Evolutionary conservation across 2,888 invertebrate species (phyloP).

Genomic region (Branchellion lobata): DNA sequence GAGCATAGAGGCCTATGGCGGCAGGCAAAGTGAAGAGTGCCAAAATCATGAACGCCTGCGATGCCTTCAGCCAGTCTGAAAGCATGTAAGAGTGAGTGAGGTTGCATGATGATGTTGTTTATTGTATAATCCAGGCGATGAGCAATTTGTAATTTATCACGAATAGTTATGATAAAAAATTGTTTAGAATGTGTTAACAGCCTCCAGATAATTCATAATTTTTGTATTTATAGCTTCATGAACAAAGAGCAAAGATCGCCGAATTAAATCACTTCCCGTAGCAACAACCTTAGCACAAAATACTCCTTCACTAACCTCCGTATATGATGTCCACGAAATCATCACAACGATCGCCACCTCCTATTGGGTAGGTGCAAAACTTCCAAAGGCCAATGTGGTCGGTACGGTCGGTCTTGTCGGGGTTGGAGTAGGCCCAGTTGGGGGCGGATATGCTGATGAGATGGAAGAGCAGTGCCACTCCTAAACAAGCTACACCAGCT

Average conservation of each 20-base stretch:
- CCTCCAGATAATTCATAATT: neutral
- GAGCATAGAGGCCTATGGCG: slow-evolving; percentile 47
- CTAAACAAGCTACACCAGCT: slow-evolving; percentile 32
- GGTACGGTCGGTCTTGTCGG: slow-evolving; percentile 33
- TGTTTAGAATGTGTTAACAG: neutral
- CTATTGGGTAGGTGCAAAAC: slow-evolving; percentile 50
- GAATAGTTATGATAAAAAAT: neutral
- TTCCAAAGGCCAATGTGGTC: slow-evolving; percentile 52
- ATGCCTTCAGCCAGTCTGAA: slow-evolving; percentile 53
- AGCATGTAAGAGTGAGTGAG: too few species aligned
- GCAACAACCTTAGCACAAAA: too few species aligned
- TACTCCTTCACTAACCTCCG: too few species aligned
- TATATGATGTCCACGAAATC: slow-evolving; percentile 52
- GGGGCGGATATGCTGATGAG: slow-evolving; percentile 51
- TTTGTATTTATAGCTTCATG: too few species aligned
- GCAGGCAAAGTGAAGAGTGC: slow-evolving; percentile 49
- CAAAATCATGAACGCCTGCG: slow-evolving; percentile 51
- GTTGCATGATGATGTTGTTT: neutral
- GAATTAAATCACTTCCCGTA: too few species aligned
- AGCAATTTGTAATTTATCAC: neutral
- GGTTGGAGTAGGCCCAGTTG: slow-evolving; percentile 50
- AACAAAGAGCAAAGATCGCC: too few species aligned
- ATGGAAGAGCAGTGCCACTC: slow-evolving; percentile 50
- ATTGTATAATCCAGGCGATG: neutral
- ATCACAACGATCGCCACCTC: slow-evolving; percentile 48